Evolutionary conservation across 2,888 invertebrate genomes (phyloP).

Genomic region (Xylota sylvarum): DNA sequence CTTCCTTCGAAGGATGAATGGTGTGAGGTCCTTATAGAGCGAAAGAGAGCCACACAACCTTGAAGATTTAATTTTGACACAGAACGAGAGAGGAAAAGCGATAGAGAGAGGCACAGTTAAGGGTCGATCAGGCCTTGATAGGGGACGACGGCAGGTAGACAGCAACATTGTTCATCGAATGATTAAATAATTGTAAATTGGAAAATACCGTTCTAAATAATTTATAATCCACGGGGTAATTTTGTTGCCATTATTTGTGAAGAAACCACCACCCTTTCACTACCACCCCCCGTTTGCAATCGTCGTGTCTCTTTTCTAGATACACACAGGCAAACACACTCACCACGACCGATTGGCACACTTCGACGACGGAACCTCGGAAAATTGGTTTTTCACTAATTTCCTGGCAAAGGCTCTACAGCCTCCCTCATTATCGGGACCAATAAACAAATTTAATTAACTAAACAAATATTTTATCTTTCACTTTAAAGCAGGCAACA

Average conservation of each 20-base stretch:
- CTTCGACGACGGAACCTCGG: slow-evolving; percentile 14
- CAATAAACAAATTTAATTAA: slow-evolving; percentile 13
- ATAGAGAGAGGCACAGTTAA: slow-evolving; percentile 13
- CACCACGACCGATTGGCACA: slow-evolving; percentile 53
- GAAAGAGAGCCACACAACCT: slow-evolving; percentile 61
- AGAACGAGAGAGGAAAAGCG: slow-evolving; percentile 8
- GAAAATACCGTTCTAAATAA: slow-evolving; percentile 23
- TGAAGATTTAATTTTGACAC: slow-evolving; percentile 66
- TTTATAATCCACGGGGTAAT: slow-evolving; percentile 9
- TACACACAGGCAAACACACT: slow-evolving; percentile 22
- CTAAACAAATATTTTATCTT: slow-evolving; percentile 12
- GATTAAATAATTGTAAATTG: slow-evolving; percentile 23
- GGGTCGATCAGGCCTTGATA: slow-evolving; percentile 11
- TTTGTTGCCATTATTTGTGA: neutral
- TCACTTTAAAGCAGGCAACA: slow-evolving; percentile 25
- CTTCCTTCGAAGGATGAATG: slow-evolving; percentile 20
- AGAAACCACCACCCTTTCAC: neutral
- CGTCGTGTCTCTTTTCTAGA: neutral
- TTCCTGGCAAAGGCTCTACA: neutral
- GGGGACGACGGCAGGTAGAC: slow-evolving; percentile 2
- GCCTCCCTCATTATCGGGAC: neutral
- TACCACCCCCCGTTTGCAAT: neutral
- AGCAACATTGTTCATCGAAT: slow-evolving; percentile 3
- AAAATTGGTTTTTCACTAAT: slow-evolving; percentile 28
- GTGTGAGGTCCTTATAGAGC: neutral